Conservation (phyloP, 2,113 vertebrate genomes). For the Nicator chloris region DNA sequence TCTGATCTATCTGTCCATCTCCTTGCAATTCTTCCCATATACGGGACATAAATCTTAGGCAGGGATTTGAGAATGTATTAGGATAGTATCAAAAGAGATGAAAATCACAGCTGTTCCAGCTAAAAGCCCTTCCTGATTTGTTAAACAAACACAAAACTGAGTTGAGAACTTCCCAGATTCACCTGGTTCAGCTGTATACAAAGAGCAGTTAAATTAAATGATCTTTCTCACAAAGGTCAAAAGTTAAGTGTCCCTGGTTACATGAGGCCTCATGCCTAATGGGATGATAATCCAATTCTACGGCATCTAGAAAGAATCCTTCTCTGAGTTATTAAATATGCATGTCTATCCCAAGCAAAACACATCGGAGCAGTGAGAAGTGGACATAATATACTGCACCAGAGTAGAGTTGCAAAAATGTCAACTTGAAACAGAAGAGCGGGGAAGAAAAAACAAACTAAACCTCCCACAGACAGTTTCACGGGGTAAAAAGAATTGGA, state of each 20-base stretch:
- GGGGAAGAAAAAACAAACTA: conserved; percentile 67
- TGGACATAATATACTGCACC: conserved; percentile 16
- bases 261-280: conserved; percentile 63
- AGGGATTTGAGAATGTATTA: conserved; percentile 65
- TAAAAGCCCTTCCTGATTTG: conserved; percentile 68
- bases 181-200: conserved; percentile 61
- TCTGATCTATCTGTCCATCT: conserved; percentile 65
- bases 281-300: conserved; percentile 71
- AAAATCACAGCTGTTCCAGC: conserved; percentile 66
- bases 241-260: conserved; percentile 69
- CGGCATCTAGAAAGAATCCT: conserved; percentile 62
- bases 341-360: conserved; percentile 65
- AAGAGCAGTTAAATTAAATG: conserved; percentile 69
- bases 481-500: conserved; percentile 26
- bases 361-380: conserved; percentile 53
- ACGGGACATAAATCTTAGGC: conserved; percentile 57
- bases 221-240: conserved; percentile 69
- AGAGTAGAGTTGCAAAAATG: conserved; percentile 57
- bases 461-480: conserved; percentile 68
- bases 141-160: conserved; percentile 61
- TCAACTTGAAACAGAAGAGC: conserved; percentile 66
- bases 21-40: conserved; percentile 53
- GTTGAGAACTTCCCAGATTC: conserved; percentile 61
- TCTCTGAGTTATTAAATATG: conserved; percentile 69
- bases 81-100: conserved; percentile 64